Evolutionary conservation across 2,888 invertebrate genomes (phyloP).

Genomic region (Rhynchonema sp.): DNA sequence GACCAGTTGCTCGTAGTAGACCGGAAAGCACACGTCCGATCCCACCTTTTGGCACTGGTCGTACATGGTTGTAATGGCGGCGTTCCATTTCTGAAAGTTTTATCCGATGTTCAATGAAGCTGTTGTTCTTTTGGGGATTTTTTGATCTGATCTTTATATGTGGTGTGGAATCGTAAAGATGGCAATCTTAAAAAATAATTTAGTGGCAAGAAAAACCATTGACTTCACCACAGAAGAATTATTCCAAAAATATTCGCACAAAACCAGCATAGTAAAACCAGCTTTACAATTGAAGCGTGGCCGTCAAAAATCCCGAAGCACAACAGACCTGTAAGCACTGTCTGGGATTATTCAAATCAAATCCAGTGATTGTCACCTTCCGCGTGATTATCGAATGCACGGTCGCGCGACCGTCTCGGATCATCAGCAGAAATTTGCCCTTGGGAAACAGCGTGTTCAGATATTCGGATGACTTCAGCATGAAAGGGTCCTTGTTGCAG

Average conservation of each 20-base stretch:
- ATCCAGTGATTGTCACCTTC: constrained; percentile 40
- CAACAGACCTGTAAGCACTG: constrained; percentile 91
- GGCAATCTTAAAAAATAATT: no score
- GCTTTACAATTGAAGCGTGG: not conserved
- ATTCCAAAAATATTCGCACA: no score
- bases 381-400: constrained; percentile 93
- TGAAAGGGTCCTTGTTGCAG: constrained; percentile 97
- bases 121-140: no score
- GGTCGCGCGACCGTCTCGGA: constrained; percentile 90
- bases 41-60: constrained; percentile 48
- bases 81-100: no score
- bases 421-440: constrained; percentile 91
- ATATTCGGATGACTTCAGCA: constrained; percentile 84
- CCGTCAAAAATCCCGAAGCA: constrained; percentile 47
- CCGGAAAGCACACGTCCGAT: constrained; percentile 51
- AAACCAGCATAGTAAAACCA: no score
- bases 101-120: no score
- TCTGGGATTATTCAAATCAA: constrained; percentile 75
- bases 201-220: no score
- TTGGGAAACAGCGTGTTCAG: constrained; percentile 86
- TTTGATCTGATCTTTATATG: no score
- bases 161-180: no score
- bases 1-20: constrained; percentile 91
- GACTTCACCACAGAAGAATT: no score
- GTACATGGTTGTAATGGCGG: no score